These are phyloP conservation scores for Pyrgus malvae DNA, from an alignment of 2,888 invertebrate genomes.

Conservation along the genomic window DNA sequence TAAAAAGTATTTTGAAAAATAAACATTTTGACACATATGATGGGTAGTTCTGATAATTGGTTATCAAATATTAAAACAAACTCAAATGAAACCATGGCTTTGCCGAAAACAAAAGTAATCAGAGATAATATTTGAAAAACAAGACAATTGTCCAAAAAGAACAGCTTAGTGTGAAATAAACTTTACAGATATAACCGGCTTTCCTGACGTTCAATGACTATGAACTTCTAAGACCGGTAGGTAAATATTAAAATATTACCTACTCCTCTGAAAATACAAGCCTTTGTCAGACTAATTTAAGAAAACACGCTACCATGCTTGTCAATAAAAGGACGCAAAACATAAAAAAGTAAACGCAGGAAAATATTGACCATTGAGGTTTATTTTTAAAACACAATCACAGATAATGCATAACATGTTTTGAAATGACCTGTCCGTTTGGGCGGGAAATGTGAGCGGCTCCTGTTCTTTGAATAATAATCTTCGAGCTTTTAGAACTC, in stretches of 20 bases:
- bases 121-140: too few relatives aligned
- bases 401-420: constrained; percentile 14
- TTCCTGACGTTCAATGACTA: neutral
- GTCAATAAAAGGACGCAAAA: constrained; percentile 12
- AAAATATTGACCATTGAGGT: constrained; percentile 5
- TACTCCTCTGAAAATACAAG: constrained; percentile 9
- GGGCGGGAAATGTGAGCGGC: constrained; percentile 6
- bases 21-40: too few relatives aligned
- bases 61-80: too few relatives aligned
- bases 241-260: neutral
- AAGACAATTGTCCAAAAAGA: too few relatives aligned
- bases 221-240: neutral
- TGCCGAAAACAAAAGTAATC: too few relatives aligned
- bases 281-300: neutral
- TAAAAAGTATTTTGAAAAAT: too few relatives aligned
- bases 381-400: constrained; percentile 3
- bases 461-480: constrained; percentile 2
- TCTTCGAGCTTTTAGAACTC: neutral
- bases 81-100: too few relatives aligned
- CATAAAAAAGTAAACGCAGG: neutral
- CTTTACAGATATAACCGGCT: too few relatives aligned
- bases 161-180: too few relatives aligned
- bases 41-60: too few relatives aligned
- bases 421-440: constrained; percentile 22
- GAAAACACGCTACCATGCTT: constrained; percentile 2